Base-by-base conservation (phyloP, 2,888 invertebrate species). In the Amblyteles armatorius region DNA sequence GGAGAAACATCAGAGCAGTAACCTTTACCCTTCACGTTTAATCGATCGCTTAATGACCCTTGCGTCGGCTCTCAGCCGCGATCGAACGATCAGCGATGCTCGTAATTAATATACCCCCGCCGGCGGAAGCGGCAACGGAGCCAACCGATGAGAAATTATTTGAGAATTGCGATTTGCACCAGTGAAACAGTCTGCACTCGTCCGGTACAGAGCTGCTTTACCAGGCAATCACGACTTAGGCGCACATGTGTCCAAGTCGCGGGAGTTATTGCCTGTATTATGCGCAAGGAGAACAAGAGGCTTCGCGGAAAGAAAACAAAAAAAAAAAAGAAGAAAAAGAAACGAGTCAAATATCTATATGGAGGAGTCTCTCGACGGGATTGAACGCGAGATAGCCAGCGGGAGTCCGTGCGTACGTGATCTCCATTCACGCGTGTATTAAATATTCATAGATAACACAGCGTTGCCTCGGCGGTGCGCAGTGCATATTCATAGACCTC, bases 11-110 rank as follows among this genome's bases (percentile, higher is more conserved):
- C 13, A 57, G 60, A 86, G 69, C 26, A 87, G 88, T 89, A 91
- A 91, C 91, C 92, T 90, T 88, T 91, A 88, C 87, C 89, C 88
- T 88, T 88, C 87, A 85, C 88, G 88, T 92, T 93, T 92, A 93
- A 93, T 93, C 92, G 93, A 93, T 92, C 91, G 92, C 90, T 92
- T 92, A 92, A 93, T 89, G 92, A 92, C 88, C 90, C 82, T 85
- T 85, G 84, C 82, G 85, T 87, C 85, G 90, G 52, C 67, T 74
- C 29, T 60, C 29, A 16, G 29, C 80, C 83, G 85, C 90, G 90
- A 92, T 92, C 91, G 90, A 90, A 88, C 91, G 90, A 92, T 92
- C 92, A 88, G 26, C 88, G 89, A 89, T 89, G 91, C 76, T 82
- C 71, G 90, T 93, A 92, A 93, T 93, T 92, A 93, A 93, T 93